These are phyloP conservation scores for Callyntrura guangdongensis DNA, from an alignment of 2,888 invertebrate genomes.

Conservation along the genomic window DNA sequence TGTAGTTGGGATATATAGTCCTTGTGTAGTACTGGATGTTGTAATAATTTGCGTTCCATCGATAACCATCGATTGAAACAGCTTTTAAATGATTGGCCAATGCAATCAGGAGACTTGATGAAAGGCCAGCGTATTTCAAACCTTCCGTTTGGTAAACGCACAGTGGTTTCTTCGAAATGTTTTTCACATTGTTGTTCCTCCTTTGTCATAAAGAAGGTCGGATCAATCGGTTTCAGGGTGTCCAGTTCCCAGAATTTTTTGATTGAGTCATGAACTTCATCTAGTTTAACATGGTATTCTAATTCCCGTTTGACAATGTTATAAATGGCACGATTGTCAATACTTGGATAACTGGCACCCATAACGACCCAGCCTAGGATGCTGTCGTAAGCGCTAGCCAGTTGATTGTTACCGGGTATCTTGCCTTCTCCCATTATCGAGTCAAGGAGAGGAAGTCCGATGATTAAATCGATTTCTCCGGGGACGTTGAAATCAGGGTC, in stretches of 20 bases:
- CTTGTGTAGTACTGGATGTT: constrained; percentile 66
- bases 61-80: constrained; percentile 34
- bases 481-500: constrained; percentile 10
- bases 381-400: neutral
- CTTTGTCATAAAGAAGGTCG: neutral
- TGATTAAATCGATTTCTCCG: neutral
- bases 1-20: constrained; percentile 82
- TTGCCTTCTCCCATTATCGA: neutral
- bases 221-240: neutral
- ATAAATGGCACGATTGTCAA: neutral
- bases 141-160: constrained; percentile 2
- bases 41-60: constrained; percentile 49
- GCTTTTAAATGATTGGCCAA: constrained; percentile 26
- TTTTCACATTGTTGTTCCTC: constrained; percentile 55
- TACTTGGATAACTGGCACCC: neutral
- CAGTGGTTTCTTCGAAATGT: neutral
- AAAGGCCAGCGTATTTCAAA: constrained; percentile 54
- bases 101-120: neutral
- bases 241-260: constrained; percentile 79
- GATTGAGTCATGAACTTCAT: no score
- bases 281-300: no score
- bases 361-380: constrained; percentile 32
- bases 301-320: no score
- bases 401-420: neutral
- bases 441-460: neutral